Percentiles rank a stretch among this genome's conserved stretches.
Conservation (phyloP, 2,113 vertebrate species). For the Aphelocoma coerulescens region DNA sequence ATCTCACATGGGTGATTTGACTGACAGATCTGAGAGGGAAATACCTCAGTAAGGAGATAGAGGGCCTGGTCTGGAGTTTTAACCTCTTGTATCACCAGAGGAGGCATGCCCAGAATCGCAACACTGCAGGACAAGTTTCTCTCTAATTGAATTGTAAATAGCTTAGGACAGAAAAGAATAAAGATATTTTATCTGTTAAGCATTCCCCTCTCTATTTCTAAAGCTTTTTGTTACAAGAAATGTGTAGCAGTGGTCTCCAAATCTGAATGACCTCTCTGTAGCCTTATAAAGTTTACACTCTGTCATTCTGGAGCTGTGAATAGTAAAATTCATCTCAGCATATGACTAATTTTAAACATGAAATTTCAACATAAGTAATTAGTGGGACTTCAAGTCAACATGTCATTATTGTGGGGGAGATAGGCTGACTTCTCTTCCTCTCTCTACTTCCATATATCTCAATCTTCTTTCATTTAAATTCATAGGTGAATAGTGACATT, state of each 20-base stretch:
- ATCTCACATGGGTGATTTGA: neutral
- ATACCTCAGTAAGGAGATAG: neutral
- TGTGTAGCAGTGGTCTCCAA: neutral
- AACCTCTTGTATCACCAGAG: neutral
- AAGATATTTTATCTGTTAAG: neutral
- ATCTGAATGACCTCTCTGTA: neutral
- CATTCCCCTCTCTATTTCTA: neutral
- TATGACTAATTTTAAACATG: neutral
- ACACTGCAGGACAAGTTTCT: neutral
- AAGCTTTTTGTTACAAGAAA: neutral
- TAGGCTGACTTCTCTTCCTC: neutral
- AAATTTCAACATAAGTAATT: neutral
- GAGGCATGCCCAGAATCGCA: neutral
- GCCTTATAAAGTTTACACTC: neutral
- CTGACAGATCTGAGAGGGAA: neutral
- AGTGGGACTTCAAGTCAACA: neutral
- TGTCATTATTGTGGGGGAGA: neutral
- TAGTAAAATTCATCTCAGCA: neutral
- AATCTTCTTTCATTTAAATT: neutral
- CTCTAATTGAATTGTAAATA: neutral
- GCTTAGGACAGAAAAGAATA: neutral
- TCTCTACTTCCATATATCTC: neutral
- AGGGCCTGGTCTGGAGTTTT: neutral
- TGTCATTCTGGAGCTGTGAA: neutral
- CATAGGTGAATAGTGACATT: slow-evolving; percentile 91